Evolutionary conservation across 2,797 vertebrate genomes (phyloP).

Genomic region (Lagodon rhomboides): DNA sequence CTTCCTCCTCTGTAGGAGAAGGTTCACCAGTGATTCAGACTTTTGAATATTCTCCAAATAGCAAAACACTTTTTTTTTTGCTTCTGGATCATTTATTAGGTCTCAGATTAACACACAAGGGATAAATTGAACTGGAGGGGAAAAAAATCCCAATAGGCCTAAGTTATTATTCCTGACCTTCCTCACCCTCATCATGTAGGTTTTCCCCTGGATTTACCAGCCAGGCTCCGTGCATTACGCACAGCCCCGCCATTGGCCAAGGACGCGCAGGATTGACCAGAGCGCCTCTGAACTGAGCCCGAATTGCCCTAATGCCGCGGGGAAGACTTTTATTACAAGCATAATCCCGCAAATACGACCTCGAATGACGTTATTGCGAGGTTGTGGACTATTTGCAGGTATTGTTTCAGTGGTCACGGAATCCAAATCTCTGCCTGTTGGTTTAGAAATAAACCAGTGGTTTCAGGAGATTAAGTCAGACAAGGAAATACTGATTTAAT

Average conservation of each 20-base stretch:
- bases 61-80: not conserved
- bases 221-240: slow-evolving; percentile 40
- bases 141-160: slow-evolving; percentile 51
- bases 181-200: slow-evolving; percentile 54
- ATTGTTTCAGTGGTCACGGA: slow-evolving; percentile 32
- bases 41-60: not conserved
- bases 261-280: slow-evolving; percentile 72
- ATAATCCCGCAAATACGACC: slow-evolving; percentile 90
- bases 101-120: slow-evolving; percentile 40
- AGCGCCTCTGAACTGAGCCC: slow-evolving; percentile 74
- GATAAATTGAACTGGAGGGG: slow-evolving; percentile 15
- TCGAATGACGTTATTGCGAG: slow-evolving; percentile 83
- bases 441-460: slow-evolving; percentile 18
- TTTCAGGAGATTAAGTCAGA: slow-evolving; percentile 3
- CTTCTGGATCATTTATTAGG: slow-evolving; percentile 13
- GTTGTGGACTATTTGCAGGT: slow-evolving; percentile 76
- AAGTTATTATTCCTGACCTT: slow-evolving; percentile 64
- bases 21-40: not conserved
- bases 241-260: slow-evolving; percentile 52
- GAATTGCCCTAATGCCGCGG: slow-evolving; percentile 78
- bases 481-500: slow-evolving; percentile 4
- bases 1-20: not conserved
- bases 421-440: slow-evolving; percentile 32
- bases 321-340: slow-evolving; percentile 89
- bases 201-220: slow-evolving; percentile 50